phyloP scores from a whole-genome alignment of 2,888 invertebrate genomes.

The Diachrysia chrysitis region DNA sequence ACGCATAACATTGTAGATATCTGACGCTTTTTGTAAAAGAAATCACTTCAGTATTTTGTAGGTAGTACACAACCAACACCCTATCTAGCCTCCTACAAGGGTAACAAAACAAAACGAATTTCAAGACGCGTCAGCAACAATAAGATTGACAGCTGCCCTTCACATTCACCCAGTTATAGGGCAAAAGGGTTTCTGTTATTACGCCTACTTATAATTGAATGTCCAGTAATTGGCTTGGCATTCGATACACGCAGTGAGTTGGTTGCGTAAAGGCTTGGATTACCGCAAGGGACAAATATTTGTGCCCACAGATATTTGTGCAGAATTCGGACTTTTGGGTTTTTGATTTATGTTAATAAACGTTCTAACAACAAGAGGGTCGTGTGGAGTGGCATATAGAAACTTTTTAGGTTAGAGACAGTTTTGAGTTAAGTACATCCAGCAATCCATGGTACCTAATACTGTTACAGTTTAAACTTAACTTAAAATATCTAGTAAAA shows the following conservation, averaged over 20 bases:
- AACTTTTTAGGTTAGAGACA: too few species aligned
- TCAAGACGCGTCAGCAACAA: background rate
- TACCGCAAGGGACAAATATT: background rate
- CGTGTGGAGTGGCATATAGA: too few species aligned
- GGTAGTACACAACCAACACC: background rate
- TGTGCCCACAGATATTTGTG: background rate
- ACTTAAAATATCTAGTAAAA: too few species aligned
- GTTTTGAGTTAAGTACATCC: too few species aligned
- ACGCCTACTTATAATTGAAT: background rate
- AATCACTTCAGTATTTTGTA: too few species aligned
- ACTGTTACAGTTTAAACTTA: too few species aligned
- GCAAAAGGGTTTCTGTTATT: background rate
- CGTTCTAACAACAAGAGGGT: background rate
- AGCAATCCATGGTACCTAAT: too few species aligned
- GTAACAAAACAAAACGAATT: background rate
- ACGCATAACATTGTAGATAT: too few species aligned
- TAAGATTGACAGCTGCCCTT: constrained; percentile 7
- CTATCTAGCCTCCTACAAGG: background rate
- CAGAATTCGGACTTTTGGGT: background rate
- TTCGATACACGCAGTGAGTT: background rate
- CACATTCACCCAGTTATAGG: background rate
- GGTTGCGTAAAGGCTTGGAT: background rate
- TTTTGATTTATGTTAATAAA: background rate
- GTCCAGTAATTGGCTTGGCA: background rate
- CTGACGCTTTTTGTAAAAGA: too few species aligned